phyloP scores from a whole-genome alignment of 1,140 invertebrate genomes.

The Leptinotarsa lineolata region DNA sequence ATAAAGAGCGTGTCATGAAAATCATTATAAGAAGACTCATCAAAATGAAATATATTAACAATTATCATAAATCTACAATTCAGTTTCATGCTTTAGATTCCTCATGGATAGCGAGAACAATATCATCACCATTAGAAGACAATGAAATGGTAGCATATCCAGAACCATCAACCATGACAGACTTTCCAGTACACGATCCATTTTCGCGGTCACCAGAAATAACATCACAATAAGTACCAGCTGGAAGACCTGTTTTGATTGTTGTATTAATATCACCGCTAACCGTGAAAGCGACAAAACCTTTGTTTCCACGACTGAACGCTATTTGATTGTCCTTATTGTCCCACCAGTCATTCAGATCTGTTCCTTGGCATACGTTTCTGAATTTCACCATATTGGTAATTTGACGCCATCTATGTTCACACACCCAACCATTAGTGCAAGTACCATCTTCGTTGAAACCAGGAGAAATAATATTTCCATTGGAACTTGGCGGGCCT shows the following conservation, averaged over 20 bases:
- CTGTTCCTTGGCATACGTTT: conserved; percentile 64
- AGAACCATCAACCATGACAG: conserved; percentile 65
- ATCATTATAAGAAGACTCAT: too few relatives aligned
- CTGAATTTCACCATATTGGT: conserved; percentile 80
- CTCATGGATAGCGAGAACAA: conserved; percentile 79
- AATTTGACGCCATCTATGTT: conserved; percentile 85
- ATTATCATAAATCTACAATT: too few relatives aligned
- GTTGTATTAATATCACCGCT: conserved; percentile 63
- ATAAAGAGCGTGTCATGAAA: too few relatives aligned
- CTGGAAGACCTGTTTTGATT: conserved; percentile 71
- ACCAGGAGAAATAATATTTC: conserved; percentile 52
- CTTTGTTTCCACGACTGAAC: conserved; percentile 72
- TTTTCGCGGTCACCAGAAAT: conserved; percentile 72
- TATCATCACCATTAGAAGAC: conserved; percentile 64
- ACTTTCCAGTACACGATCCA: conserved; percentile 72
- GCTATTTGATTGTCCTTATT: conserved; percentile 76
- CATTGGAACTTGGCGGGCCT: conserved; percentile 66
- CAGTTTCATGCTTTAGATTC: conserved; percentile 40
- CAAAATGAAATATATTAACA: too few relatives aligned
- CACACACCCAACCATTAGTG: conserved; percentile 83
- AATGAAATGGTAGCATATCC: conserved; percentile 70
- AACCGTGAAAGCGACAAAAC: conserved; percentile 77
- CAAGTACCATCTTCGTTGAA: conserved; percentile 72
- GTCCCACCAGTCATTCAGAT: conserved; percentile 72
- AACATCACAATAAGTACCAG: conserved; percentile 84